Percentiles rank a stretch among this genome's conserved stretches.
phyloP scores from a whole-genome alignment of 2,797 vertebrate genomes.

The Pseudochirops corinnae region DNA sequence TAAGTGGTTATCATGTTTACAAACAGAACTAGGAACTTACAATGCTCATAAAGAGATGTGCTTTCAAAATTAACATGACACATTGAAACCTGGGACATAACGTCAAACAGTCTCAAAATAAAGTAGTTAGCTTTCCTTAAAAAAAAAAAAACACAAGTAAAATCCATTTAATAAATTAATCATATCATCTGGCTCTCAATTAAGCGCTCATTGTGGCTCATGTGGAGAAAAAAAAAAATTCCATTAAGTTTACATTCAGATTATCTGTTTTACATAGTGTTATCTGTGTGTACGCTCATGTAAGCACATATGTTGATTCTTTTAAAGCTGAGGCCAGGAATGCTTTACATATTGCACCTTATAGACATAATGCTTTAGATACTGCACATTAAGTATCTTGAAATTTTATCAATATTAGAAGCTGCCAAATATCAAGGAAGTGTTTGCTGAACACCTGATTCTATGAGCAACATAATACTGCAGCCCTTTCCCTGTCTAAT shows the following conservation, averaged over 20 bases:
- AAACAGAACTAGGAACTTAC: not conserved
- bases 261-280: not conserved
- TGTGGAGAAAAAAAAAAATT: not conserved
- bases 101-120: not conserved
- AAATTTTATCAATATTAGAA: not conserved
- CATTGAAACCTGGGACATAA: not conserved
- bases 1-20: not conserved
- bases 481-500: not conserved
- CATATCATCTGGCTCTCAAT: not conserved
- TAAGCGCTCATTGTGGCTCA: not conserved
- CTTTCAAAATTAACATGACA: not conserved
- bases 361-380: not conserved
- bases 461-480: not conserved
- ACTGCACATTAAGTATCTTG: not conserved
- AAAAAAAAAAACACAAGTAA: not conserved
- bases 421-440: not conserved
- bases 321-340: not conserved
- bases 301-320: not conserved
- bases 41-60: not conserved
- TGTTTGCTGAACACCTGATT: not conserved
- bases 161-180: not conserved
- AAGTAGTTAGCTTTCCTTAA: not conserved
- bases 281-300: not conserved
- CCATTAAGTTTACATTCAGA: not conserved
- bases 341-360: not conserved